phyloP scores from a whole-genome alignment of 2,888 invertebrate genomes.

The Ypsolopha scabrella region DNA sequence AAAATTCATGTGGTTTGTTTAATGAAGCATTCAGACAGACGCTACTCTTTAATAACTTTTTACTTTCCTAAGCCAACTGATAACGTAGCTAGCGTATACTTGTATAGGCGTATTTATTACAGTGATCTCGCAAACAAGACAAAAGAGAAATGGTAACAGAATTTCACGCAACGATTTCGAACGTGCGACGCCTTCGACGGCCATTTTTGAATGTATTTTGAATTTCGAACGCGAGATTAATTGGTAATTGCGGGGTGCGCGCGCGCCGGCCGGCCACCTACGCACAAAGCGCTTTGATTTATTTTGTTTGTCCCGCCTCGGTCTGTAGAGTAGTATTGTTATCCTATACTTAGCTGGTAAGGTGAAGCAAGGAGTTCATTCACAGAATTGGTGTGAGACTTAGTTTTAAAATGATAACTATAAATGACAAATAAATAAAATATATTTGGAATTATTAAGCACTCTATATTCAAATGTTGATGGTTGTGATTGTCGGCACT shows the following conservation, averaged over 20 bases:
- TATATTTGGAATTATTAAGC: no score
- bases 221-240: slow-evolving; percentile 36
- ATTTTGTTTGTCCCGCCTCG: slow-evolving; percentile 42
- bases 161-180: slow-evolving; percentile 36
- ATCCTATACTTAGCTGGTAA: slow-evolving; percentile 9
- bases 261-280: slow-evolving; percentile 42
- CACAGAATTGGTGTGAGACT: neutral
- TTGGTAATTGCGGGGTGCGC: slow-evolving; percentile 53
- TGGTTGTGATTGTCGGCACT: no score
- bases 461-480: no score
- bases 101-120: no score
- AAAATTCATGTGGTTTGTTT: no score
- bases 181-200: slow-evolving; percentile 25
- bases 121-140: slow-evolving; percentile 2
- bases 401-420: no score
- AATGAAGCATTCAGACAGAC: no score
- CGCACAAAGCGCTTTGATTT: slow-evolving; percentile 44
- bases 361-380: neutral
- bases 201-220: slow-evolving; percentile 29
- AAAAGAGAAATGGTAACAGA: slow-evolving; percentile 1
- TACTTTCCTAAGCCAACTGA: neutral
- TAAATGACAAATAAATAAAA: no score
- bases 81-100: neutral
- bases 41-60: no score
- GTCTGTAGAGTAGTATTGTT: slow-evolving; percentile 40